These are phyloP conservation scores for Agrenia bidenticulata DNA, from an alignment of 2,888 invertebrate genomes.

Conservation along the genomic window DNA sequence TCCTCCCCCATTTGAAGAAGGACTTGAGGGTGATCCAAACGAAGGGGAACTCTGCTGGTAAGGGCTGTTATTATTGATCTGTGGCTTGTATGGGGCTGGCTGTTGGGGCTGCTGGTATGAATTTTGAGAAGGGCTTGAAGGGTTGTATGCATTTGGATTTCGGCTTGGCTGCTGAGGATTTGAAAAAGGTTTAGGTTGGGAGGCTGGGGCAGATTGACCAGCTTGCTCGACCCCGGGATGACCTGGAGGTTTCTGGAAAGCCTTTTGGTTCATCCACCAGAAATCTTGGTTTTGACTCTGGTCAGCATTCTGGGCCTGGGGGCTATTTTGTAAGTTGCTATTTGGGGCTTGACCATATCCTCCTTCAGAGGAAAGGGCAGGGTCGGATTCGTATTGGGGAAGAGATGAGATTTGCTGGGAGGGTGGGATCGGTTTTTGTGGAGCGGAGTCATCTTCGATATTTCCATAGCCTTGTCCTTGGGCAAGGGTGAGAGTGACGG, in stretches of 20 bases:
- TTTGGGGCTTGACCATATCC: background rate
- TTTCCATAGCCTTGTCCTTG: constrained; percentile 25
- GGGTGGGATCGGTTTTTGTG: background rate
- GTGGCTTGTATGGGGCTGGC: background rate
- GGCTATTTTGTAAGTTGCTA: background rate
- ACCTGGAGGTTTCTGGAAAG: constrained; percentile 49
- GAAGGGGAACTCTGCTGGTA: constrained; percentile 1
- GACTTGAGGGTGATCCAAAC: background rate
- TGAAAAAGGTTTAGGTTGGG: constrained; percentile 13
- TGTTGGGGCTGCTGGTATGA: background rate
- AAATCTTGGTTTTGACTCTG: constrained; percentile 32
- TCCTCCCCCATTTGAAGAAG: background rate
- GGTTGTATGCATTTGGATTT: constrained; percentile 21
- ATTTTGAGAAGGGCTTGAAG: background rate
- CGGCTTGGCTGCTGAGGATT: background rate
- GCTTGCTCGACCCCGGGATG: constrained; percentile 49
- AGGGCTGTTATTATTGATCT: constrained; percentile 9
- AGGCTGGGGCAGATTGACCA: constrained; percentile 18
- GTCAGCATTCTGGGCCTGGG: background rate
- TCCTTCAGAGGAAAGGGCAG: background rate
- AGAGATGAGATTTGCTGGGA: constrained; percentile 24
- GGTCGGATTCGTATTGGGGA: constrained; percentile 27
- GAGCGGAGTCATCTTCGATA: constrained; percentile 21
- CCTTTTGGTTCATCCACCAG: constrained; percentile 46
- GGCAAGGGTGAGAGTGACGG: background rate